Conservation (phyloP, 2,888 invertebrate species). For the Agonopterix heracliana region DNA sequence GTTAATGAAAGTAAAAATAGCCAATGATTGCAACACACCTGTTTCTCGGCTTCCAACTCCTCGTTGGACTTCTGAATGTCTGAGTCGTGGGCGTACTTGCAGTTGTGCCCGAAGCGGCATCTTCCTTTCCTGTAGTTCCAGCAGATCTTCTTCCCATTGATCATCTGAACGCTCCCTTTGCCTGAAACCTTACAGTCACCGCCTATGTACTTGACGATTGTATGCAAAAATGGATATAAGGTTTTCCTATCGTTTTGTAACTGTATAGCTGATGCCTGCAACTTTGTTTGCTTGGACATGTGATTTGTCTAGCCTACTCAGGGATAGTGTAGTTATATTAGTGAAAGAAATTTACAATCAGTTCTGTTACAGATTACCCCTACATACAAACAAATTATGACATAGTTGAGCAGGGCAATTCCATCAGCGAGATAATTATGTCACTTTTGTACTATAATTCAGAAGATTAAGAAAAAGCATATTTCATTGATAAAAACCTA, state of each 20-base stretch:
- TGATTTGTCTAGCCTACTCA: no score
- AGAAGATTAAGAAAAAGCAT: no score
- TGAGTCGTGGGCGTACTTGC: conserved; percentile 93
- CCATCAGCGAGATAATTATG: no score
- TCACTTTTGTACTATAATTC: no score
- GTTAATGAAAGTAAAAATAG: no score
- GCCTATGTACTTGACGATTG: conserved; percentile 76
- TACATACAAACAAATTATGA: no score
- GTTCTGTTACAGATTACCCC: no score
- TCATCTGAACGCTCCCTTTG: conserved; percentile 83
- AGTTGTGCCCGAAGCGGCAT: conserved; percentile 93
- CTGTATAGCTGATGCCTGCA: neutral
- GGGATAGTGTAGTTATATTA: no score
- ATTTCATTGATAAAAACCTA: no score
- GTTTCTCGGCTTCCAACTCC: conserved; percentile 76
- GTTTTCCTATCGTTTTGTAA: conserved; percentile 21
- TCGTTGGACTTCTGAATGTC: conserved; percentile 82
- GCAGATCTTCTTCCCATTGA: conserved; percentile 92
- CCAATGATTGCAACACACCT: conserved; percentile 32
- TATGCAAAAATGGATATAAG: conserved; percentile 52
- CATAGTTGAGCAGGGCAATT: no score
- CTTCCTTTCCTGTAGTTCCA: conserved; percentile 95
- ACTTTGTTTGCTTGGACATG: no score
- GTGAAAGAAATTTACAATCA: no score
- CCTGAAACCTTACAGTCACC: conserved; percentile 77